A percentile compares a stretch with the other conserved stretches of the same genome.
phyloP scores from a whole-genome alignment of 1,140 invertebrate genomes.

The Zaprionus lachaisei region DNA sequence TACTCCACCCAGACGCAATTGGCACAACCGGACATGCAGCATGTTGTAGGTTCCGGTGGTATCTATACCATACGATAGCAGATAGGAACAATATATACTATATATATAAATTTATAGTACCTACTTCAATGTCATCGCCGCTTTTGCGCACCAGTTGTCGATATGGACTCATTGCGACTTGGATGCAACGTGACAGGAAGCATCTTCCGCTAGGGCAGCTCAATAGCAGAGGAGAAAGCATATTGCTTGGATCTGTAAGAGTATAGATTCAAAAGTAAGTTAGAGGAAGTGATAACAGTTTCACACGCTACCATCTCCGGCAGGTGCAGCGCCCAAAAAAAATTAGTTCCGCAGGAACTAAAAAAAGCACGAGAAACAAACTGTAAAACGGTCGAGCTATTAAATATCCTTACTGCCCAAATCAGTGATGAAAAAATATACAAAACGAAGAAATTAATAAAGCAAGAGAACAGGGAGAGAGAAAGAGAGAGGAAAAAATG shows the following conservation, averaged over 20 bases:
- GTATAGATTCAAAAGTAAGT: not conserved
- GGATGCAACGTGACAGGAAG: conserved; percentile 25
- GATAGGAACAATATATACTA: not conserved
- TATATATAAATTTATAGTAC: not conserved
- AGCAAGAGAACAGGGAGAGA: conserved; percentile 24
- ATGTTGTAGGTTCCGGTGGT: conserved; percentile 90
- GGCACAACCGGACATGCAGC: conserved; percentile 96
- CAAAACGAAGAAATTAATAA: conserved; percentile 26
- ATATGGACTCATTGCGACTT: conserved; percentile 22
- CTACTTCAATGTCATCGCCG: conserved; percentile 53
- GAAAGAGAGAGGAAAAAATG: conserved; percentile 29
- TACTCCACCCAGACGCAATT: conserved; percentile 98
- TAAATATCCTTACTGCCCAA: conserved; percentile 60
- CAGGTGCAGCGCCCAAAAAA: conserved; percentile 64
- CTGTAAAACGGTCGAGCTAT: conserved; percentile 37
- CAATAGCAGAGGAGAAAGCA: conserved; percentile 91
- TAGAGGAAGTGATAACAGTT: conserved; percentile 58
- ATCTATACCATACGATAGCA: conserved; percentile 51
- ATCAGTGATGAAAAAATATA: conserved; percentile 58
- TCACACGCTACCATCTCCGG: conserved; percentile 59
- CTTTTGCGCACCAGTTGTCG: conserved; percentile 40
- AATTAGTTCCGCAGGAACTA: conserved; percentile 79
- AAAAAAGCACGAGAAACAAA: conserved; percentile 47
- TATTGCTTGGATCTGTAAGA: conserved; percentile 29
- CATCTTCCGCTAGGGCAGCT: conserved; percentile 88